A percentile compares a stretch with the other conserved stretches of the same genome.
Evolutionary conservation across 2,113 vertebrate genomes (phyloP).

Genomic region (Hyla sarda): DNA sequence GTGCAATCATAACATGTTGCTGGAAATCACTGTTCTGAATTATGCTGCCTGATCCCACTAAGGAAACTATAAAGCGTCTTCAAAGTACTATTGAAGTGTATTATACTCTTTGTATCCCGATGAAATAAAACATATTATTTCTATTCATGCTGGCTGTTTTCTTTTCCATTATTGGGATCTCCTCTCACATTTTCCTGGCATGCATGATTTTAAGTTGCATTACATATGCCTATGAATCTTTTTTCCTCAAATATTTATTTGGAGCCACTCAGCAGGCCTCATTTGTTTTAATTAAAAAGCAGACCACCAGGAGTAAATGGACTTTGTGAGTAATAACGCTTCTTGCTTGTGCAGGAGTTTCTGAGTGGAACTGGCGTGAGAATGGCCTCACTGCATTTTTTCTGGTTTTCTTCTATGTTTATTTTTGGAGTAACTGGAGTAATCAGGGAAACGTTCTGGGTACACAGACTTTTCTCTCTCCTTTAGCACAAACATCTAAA

Average conservation of each 20-base stretch:
- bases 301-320: constrained; percentile 79
- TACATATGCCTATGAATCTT: constrained; percentile 67
- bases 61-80: constrained; percentile 3
- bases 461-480: constrained; percentile 53
- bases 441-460: constrained; percentile 56
- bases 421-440: constrained; percentile 68
- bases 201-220: constrained; percentile 29
- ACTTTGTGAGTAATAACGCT: constrained; percentile 65
- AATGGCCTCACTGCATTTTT: constrained; percentile 63
- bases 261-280: constrained; percentile 67
- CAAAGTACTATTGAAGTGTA: constrained; percentile 30
- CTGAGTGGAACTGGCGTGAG: constrained; percentile 62
- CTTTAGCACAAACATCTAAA: constrained; percentile 60
- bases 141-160: neutral
- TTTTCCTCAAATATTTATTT: constrained; percentile 72
- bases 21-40: constrained; percentile 2
- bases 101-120: constrained; percentile 10
- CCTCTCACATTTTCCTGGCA: constrained; percentile 60
- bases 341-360: constrained; percentile 61
- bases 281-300: constrained; percentile 78
- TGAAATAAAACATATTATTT: constrained; percentile 35
- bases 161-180: neutral
- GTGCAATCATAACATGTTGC: neutral
- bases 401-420: constrained; percentile 61
- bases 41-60: neutral